Evolutionary conservation across 2,888 invertebrate species (phyloP).

Genomic region (Trichogramma evanescens): DNA sequence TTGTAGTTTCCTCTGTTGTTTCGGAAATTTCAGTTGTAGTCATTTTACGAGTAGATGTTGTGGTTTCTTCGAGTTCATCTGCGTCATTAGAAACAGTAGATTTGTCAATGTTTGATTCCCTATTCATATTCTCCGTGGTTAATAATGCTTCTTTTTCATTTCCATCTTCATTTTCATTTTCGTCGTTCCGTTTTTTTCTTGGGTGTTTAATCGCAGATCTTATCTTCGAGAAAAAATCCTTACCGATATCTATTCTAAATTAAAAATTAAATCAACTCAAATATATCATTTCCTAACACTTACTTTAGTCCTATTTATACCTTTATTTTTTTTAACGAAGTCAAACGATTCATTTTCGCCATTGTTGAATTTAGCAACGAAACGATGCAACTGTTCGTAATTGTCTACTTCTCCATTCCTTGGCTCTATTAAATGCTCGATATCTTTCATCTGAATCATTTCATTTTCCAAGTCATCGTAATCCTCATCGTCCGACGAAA

Average conservation of each 20-base stretch:
- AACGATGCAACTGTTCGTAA: slow-evolving; percentile 41
- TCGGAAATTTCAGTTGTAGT: background rate
- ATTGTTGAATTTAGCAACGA: slow-evolving; percentile 35
- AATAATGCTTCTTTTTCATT: background rate
- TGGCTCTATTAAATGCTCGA: slow-evolving; percentile 25
- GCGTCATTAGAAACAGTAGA: no score
- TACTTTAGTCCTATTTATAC: background rate
- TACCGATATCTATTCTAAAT: background rate
- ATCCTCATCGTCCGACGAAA: slow-evolving; percentile 39
- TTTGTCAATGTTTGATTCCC: no score
- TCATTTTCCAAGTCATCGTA: slow-evolving; percentile 45
- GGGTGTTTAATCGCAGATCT: background rate
- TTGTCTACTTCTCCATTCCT: slow-evolving; percentile 33
- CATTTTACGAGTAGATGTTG: no score
- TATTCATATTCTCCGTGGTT: no score
- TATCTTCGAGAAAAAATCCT: background rate
- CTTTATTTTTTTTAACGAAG: background rate
- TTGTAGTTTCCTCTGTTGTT: background rate
- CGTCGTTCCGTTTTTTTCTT: background rate
- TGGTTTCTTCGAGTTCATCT: no score
- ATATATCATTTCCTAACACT: background rate
- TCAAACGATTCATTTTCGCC: slow-evolving; percentile 34
- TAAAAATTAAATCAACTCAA: background rate
- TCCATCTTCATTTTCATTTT: background rate
- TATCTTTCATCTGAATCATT: slow-evolving; percentile 40